phyloP scores from a whole-genome alignment of 2,888 invertebrate species.

The Lasioglossum calceatum region DNA sequence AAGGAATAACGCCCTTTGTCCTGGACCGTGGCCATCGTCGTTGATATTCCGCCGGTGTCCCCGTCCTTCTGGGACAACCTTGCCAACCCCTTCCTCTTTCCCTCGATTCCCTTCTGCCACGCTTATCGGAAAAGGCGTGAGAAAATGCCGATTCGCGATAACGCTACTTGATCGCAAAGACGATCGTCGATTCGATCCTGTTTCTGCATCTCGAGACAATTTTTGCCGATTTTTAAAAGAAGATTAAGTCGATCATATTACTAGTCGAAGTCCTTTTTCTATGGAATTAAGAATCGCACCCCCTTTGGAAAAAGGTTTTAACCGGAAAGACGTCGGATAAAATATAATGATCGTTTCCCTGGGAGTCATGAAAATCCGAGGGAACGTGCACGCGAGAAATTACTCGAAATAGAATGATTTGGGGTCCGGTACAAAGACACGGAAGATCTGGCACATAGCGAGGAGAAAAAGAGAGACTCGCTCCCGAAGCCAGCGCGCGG shows the following conservation, averaged over 20 bases:
- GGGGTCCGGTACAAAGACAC: slow-evolving; percentile 30
- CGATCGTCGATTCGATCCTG: neutral
- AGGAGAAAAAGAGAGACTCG: slow-evolving; percentile 8
- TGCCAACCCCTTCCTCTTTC: slow-evolving; percentile 35
- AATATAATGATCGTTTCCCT: neutral
- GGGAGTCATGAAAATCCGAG: neutral
- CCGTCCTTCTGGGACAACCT: slow-evolving; percentile 64
- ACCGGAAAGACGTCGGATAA: neutral
- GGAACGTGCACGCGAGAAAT: neutral
- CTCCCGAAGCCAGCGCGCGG: slow-evolving; percentile 29
- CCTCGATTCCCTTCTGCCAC: slow-evolving; percentile 4
- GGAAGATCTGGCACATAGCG: neutral
- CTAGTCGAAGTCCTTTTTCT: no score
- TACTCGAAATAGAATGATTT: slow-evolving; percentile 3
- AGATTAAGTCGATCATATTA: neutral
- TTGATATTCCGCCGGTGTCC: slow-evolving; percentile 69
- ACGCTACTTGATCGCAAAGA: neutral
- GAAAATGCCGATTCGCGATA: slow-evolving; percentile 29
- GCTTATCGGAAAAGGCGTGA: slow-evolving; percentile 16
- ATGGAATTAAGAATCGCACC: neutral
- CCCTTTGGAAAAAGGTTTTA: accelerated
- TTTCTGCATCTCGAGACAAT: neutral
- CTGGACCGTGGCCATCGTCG: slow-evolving; percentile 62
- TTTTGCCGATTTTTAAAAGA: neutral
- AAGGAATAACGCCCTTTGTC: slow-evolving; percentile 76